These are phyloP conservation scores for Drosophila gunungcola DNA, from an alignment of 1,140 invertebrate genomes.

Conservation along the genomic window DNA sequence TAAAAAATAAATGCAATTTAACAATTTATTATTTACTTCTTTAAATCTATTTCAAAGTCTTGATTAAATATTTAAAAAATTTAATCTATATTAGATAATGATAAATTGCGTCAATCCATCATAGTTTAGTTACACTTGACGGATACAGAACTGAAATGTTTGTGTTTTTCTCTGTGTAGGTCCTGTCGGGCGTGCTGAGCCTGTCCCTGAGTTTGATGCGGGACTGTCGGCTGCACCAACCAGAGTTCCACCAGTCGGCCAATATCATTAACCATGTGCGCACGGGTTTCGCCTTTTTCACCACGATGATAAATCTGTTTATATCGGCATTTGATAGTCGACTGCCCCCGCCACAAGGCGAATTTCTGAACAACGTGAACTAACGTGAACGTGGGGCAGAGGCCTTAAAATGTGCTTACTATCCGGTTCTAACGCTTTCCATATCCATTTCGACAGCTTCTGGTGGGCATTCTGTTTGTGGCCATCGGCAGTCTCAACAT, in stretches of 20 bases:
- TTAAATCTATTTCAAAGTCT: no score
- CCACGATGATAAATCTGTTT: constrained; percentile 91
- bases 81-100: no score
- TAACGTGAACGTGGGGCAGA: constrained; percentile 11
- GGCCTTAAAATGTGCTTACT: neutral
- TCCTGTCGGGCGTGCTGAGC: constrained; percentile 88
- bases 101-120: no score
- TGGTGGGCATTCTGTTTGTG: constrained; percentile 92
- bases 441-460: constrained; percentile 86
- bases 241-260: constrained; percentile 88
- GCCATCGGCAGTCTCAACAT: constrained; percentile 92
- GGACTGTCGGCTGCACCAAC: constrained; percentile 90
- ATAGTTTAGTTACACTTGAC: no score
- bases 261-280: constrained; percentile 90
- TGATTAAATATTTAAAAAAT: no score
- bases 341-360: constrained; percentile 68
- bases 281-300: constrained; percentile 89
- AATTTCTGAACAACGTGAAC: constrained; percentile 59
- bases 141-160: constrained; percentile 9
- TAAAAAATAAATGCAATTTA: no score
- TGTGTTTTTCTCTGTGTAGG: constrained; percentile 74
- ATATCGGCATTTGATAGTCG: constrained; percentile 90
- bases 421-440: constrained; percentile 40
- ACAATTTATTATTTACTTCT: no score
- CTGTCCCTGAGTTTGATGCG: constrained; percentile 90